A percentile compares a stretch with the other conserved stretches of the same genome.
Conservation (phyloP, 2,113 vertebrate species). For the Zosterops hypoxanthus region DNA sequence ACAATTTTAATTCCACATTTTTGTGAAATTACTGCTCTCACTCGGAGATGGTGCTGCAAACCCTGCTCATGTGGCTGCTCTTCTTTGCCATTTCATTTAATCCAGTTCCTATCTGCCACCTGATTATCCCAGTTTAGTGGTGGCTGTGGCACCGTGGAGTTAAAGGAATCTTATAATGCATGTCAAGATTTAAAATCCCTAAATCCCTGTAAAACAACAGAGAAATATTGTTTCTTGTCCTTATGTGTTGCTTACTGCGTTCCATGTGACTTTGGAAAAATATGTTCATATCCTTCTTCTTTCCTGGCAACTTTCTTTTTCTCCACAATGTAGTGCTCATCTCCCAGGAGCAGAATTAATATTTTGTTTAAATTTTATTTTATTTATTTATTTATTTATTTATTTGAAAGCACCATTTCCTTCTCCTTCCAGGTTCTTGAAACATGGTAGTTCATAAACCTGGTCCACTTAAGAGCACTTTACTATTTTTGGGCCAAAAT, state of each 20-base stretch:
- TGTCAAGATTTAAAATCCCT: neutral
- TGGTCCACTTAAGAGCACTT: neutral
- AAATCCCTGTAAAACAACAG: neutral
- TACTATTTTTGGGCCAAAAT: neutral
- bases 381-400: too few species aligned
- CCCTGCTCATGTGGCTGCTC: accelerated
- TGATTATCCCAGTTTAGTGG: neutral
- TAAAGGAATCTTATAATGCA: neutral
- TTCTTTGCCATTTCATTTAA: neutral
- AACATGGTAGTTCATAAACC: neutral
- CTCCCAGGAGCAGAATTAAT: neutral
- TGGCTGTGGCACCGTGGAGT: neutral
- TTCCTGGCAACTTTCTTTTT: neutral
- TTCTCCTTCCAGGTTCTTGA: neutral
- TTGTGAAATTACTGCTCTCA: neutral
- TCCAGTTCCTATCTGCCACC: neutral
- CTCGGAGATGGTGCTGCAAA: neutral
- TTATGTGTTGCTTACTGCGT: slow-evolving; percentile 17
- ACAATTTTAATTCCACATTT: neutral
- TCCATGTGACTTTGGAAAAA: slow-evolving; percentile 50
- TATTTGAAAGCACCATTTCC: neutral
- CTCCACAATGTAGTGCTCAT: neutral
- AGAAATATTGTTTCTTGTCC: slow-evolving; percentile 9
- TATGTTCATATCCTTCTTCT: neutral
- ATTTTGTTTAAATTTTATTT: neutral